Base-by-base conservation (phyloP, 2,797 vertebrate species). In the Aplochiton taeniatus region DNA sequence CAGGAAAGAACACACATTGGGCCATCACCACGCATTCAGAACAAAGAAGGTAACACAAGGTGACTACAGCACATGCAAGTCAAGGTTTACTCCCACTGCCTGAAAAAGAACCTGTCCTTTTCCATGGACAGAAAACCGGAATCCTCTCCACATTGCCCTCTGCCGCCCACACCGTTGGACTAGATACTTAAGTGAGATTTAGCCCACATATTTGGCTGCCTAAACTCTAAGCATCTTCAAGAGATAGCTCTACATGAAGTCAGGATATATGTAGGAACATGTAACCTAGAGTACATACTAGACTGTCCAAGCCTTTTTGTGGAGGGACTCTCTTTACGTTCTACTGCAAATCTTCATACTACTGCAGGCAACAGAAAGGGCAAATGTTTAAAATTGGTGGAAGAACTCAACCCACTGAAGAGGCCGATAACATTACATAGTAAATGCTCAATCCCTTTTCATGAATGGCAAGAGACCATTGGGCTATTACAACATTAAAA, bases 141-240 rank as follows among this genome's bases (percentile, higher is more conserved):
- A 60, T 66, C 41, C 66, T 81, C 65, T 77, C 71, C 56, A 76
- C 58, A 79, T 65, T 58, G 52, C 63, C 43, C 63, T 58, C 65
- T 61, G 53, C 53, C 57, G 50, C 64, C 43, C 60, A 14, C 46
- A 50, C 11, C 68, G 65, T 54, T 11, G 16, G 69, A 51, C 59
- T 64, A 75, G 83, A 84, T 69, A 77, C 68, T 59, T 63, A 50
- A 76, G 70, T 68, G 72, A 60, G 71, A 86, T 80, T 77, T 76
- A 72, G 69, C 77, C 74, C 77, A 83, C 31, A 31, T 31, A 6
- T 89, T 90, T 86, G 75, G 81, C 68, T 77, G 75, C 85, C 89
- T 88, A 83, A 83, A 80, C 77, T 76, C 58, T 63, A 65, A 75
- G 72, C 74, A 70, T 80, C 67, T 87, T 84, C 75, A 80, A 79